Conservation (phyloP, 2,797 vertebrate species). For the Sebastolobus alascanus region DNA sequence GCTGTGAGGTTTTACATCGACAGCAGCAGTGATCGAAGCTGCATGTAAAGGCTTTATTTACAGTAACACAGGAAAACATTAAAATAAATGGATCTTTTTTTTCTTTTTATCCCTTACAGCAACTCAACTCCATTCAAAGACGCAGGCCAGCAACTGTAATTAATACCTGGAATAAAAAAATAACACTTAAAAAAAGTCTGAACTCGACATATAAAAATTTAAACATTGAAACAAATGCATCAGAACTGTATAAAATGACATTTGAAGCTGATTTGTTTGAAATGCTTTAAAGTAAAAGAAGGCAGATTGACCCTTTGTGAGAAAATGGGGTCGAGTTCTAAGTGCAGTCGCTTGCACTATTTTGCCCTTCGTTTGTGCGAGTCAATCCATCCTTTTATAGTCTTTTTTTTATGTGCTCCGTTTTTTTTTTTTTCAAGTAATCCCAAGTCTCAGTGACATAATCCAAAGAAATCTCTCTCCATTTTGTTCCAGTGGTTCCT, state of each 20-base stretch:
- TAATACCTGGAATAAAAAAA: slow-evolving; percentile 55
- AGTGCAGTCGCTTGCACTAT: not conserved
- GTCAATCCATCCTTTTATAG: slow-evolving; percentile 1
- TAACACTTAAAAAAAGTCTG: slow-evolving; percentile 55
- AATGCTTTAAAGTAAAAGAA: slow-evolving; percentile 52
- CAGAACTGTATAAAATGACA: slow-evolving; percentile 58
- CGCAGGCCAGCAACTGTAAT: slow-evolving; percentile 18
- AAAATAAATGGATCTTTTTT: not conserved
- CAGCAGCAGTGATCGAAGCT: slow-evolving; percentile 19
- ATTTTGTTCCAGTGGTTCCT: slow-evolving; percentile 58
- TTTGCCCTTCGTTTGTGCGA: not conserved
- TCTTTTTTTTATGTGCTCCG: slow-evolving; percentile 57
- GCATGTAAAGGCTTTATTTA: slow-evolving; percentile 56
- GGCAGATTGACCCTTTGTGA: slow-evolving; percentile 44
- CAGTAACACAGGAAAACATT: slow-evolving; percentile 43
- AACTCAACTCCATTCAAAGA: slow-evolving; percentile 42
- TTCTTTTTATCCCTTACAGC: slow-evolving; percentile 15
- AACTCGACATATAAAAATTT: slow-evolving; percentile 64
- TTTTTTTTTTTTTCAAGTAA: slow-evolving; percentile 75
- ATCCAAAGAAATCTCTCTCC: slow-evolving; percentile 9
- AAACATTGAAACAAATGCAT: slow-evolving; percentile 36
- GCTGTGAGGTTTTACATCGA: slow-evolving; percentile 37
- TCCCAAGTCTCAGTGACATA: slow-evolving; percentile 52
- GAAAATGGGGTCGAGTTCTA: slow-evolving; percentile 14
- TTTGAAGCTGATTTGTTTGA: slow-evolving; percentile 37